phyloP scores from a whole-genome alignment of 2,113 vertebrate genomes.

The Pomatostomus ruficeps region DNA sequence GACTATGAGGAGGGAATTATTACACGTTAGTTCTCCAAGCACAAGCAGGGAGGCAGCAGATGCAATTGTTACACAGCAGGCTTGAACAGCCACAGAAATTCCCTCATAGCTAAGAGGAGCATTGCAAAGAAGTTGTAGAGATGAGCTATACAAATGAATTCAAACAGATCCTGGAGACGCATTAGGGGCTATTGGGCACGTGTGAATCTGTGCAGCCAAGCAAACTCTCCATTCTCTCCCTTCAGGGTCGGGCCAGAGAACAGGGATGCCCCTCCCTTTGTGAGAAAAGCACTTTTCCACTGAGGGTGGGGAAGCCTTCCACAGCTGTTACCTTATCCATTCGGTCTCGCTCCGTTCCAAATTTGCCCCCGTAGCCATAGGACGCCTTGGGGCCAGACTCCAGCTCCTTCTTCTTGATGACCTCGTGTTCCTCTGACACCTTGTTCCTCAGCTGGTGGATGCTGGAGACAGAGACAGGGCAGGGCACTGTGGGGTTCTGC shows the following conservation, averaged over 20 bases:
- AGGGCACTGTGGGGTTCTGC: neutral
- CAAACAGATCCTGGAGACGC: neutral
- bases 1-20: neutral
- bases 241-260: neutral
- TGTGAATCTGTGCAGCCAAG: neutral
- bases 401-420: slow-evolving; percentile 86
- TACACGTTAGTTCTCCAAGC: neutral
- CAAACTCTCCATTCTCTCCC: neutral
- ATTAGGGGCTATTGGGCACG: neutral
- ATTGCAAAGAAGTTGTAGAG: neutral
- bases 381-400: slow-evolving; percentile 85
- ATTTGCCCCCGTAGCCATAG: slow-evolving; percentile 93
- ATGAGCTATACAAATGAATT: neutral
- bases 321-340: slow-evolving; percentile 86
- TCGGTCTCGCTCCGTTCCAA: slow-evolving; percentile 89
- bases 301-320: neutral
- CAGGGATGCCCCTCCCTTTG: neutral
- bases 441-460: slow-evolving; percentile 85
- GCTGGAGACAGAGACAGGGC: slow-evolving; percentile 58
- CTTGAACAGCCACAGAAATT: neutral
- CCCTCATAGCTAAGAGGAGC: neutral
- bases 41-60: neutral
- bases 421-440: slow-evolving; percentile 85
- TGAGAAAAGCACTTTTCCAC: neutral
- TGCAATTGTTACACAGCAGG: neutral